Base-by-base conservation (phyloP, 2,113 vertebrate species). In the Tonatia bakeri region DNA sequence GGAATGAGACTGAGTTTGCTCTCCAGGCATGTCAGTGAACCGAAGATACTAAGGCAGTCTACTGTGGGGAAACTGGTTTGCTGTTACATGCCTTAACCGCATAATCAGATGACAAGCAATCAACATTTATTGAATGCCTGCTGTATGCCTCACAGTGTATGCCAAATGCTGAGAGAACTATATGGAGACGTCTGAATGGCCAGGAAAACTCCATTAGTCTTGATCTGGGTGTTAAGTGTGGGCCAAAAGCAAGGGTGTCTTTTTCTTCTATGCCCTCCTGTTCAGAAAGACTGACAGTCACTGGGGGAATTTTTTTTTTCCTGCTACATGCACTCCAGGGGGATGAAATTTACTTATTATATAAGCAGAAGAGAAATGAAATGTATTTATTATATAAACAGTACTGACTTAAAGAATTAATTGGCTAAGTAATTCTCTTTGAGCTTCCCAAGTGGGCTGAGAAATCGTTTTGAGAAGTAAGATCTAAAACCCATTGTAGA, bases 331-430 rank as follows among this genome's bases (percentile, higher is more conserved):
- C 40, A 91, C 19, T 73, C 77, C 43, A 81, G 64, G 88, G 81
- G 92, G 61, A 81, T 88, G 43, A 92, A 70, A 65, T 69, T 52
- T 65, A 84, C 88, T 96, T 82, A 82, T 82, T 59, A 47, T 91
- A 67, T 85, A 82, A 69, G 82, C 5, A 43, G 56, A 59, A 85
- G 56, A 88, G 70, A 94, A 54, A 85, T 89, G 38, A 92, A 76
- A 67, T 69, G 52, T 59, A 87, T 91, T 96, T 86, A 86, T 83
- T 61, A 33, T 94, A 61, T 81, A 77, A 64, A 87, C 3, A 45
- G 22, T 56, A 75, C 65, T 87, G n/a, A 69, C 59, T 73, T 94
- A 82, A 69, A 28, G 38, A 86, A 33, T 64, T 87, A 86, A 33
- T 64, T 87, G 47, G 16, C 31, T 77, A 12, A 81, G 31, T 94